Evolutionary conservation across 2,113 vertebrate species (phyloP).

Genomic region (Psilopsiagon aurifrons): DNA sequence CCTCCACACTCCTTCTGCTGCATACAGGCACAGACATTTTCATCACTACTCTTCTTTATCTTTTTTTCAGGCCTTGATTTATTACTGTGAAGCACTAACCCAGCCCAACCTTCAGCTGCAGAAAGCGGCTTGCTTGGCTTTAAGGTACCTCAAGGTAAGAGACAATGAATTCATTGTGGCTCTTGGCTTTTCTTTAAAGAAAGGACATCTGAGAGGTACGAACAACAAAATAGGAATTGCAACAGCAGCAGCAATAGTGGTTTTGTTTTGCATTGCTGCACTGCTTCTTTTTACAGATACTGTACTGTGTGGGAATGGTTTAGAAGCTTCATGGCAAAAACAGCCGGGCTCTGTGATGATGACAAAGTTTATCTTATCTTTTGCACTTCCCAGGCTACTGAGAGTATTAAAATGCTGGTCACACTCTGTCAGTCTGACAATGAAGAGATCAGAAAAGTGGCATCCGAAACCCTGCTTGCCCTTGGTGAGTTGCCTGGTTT

Average conservation of each 20-base stretch:
- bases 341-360: neutral
- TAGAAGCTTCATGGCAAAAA: neutral
- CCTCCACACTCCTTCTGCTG: neutral
- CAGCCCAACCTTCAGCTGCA: slow-evolving; percentile 84
- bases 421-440: slow-evolving; percentile 87
- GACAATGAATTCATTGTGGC: neutral
- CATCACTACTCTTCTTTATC: neutral
- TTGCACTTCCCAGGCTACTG: slow-evolving; percentile 80
- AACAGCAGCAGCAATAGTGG: neutral
- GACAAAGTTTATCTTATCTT: neutral
- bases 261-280: neutral
- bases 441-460: slow-evolving; percentile 90
- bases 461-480: slow-evolving; percentile 90
- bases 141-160: slow-evolving; percentile 90
- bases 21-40: neutral
- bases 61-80: slow-evolving; percentile 86
- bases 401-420: slow-evolving; percentile 89
- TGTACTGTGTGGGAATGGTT: neutral
- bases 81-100: slow-evolving; percentile 88
- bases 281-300: neutral
- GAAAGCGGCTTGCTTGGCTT: slow-evolving; percentile 88
- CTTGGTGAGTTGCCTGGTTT: slow-evolving; percentile 82
- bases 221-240: neutral
- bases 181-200: neutral
- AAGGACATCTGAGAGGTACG: neutral